Base-by-base conservation (phyloP, 1,140 invertebrate genomes). In the Chionoecetes opilio region DNA sequence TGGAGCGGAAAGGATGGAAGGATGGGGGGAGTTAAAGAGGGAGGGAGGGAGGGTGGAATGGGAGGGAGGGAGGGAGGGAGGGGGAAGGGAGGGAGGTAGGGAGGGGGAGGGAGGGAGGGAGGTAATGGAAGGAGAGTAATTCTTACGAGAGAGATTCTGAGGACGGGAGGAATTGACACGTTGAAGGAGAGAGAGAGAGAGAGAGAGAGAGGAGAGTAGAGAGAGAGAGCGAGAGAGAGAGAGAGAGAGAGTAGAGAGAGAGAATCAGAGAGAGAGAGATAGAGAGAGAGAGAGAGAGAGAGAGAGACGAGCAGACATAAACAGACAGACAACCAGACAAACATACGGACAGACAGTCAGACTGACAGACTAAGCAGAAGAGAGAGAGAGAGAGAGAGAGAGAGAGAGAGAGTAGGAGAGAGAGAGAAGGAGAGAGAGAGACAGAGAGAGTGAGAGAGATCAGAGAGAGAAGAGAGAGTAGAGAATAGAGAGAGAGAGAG, bases 311-410 rank as follows among this genome's bases (percentile, higher is more conserved):
- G 31, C n/a, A 90, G 88, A 41, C n/a, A 53, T n/a, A 53, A 26
- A 46, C n/a, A 41, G 29, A 31, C 14, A 38, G 38, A 53, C 31
- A 90, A 38, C 29, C n/a, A 53, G 88, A 90, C 37, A 90, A 38
- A 53, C 37, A 53, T 37, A 90, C 37, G 31, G 41, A 90, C 37
- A 53, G 41, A 53, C 37, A 90, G 88, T 31, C n/a, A 53, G 88
- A 90, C 37, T 31, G 41, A 53, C 37, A 90, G 88, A 53, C n/a
- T 31, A 38, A 90, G 88, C 29, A 29, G 31, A 29, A 90, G 88
- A 90, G 41, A 53, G 41, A 90, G 88, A 90, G 41, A 53, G 41
- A 90, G 88, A 90, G 41, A 53, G 41, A 90, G 37, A 90, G n/a
- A 31, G n/a, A 46, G 38, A 90, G n/a, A 53, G n/a, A 90, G 88